Percentiles rank a stretch among this genome's conserved stretches.
These are phyloP conservation scores for Hepsetus odoe DNA, from an alignment of 2,113 vertebrate genomes.

Conservation along the genomic window DNA sequence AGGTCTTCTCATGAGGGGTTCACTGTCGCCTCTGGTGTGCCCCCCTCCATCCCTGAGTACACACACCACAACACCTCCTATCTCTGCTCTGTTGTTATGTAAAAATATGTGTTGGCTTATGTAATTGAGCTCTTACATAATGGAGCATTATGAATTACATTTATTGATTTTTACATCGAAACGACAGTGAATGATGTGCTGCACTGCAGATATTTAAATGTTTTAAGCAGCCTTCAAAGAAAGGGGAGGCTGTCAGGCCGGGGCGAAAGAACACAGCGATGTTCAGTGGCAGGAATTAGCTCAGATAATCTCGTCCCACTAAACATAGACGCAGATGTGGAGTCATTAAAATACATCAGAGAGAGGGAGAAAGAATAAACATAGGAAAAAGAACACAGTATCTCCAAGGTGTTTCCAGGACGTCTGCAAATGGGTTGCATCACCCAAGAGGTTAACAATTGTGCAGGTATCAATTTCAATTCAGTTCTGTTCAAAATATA, in stretches of 20 bases:
- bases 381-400: neutral
- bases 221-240: slow-evolving; percentile 67
- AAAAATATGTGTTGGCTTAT: slow-evolving; percentile 65
- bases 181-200: slow-evolving; percentile 67
- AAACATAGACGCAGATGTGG: slow-evolving; percentile 56
- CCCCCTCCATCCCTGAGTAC: neutral
- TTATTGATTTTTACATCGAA: slow-evolving; percentile 61
- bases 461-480: slow-evolving; percentile 1
- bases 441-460: slow-evolving; percentile 37
- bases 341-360: slow-evolving; percentile 50
- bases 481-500: neutral
- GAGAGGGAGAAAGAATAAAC: slow-evolving; percentile 14
- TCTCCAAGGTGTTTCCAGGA: slow-evolving; percentile 51
- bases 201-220: slow-evolving; percentile 76
- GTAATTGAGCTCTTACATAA: slow-evolving; percentile 60
- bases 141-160: slow-evolving; percentile 66
- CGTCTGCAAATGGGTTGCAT: slow-evolving; percentile 48
- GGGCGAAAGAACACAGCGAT: slow-evolving; percentile 47
- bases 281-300: slow-evolving; percentile 63
- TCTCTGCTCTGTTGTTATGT: slow-evolving; percentile 56
- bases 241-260: slow-evolving; percentile 56
- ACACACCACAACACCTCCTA: neutral
- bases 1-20: slow-evolving; percentile 29
- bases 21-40: slow-evolving; percentile 16
- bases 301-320: slow-evolving; percentile 63